Evolutionary conservation across 2,113 vertebrate genomes (phyloP), one percentile per base, ranked within the genome.

Genomic region (Centropristis striata): DNA sequence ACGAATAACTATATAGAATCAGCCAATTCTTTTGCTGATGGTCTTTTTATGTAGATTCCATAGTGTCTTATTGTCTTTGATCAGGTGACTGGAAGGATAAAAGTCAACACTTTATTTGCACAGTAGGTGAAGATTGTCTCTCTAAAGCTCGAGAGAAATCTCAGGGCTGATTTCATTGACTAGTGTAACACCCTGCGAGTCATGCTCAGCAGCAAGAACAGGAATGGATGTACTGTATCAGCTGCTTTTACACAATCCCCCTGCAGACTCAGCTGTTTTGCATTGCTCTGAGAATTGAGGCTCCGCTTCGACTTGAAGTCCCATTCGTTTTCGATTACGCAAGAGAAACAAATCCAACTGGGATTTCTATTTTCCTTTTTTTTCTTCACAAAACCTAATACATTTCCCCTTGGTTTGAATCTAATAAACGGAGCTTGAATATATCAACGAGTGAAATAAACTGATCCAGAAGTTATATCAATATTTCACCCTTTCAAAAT

Each of bases 181-280:
- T n/a, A 21, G 5, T 59, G 57, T 13, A n/a, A n/a, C 39, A 11
- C 7, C 8, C 21, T 55, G 7, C 42, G 36, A 12, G n/a, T 65
- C 39, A 41, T 18, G 9, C 27, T 10, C 25, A 46, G 46, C 49
- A 55, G 47, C 2, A 0, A n/a, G 23, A 3, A 42, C 6, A 4
- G 6, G 27, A 54, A 5, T 42, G 10, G 28, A 23, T 58, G 1
- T 14, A 54, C 15, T 42, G 36, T 20, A 36, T 75, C 59, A 60
- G n/a, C 39, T 39, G 28, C 28, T 59, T 32, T 65, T 23, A 15
- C 25, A 82, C 46, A 46, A 16, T 68, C 58, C 27, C n/a, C 65
- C 47, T 81, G 72, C 76, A 58, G 18, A 74, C 32, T 71, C 80
- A 78, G 72, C 58, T 42, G 39, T 63, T 70, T 54, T 49, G 36